These are phyloP conservation scores for Bombus polaris DNA, from an alignment of 1,140 invertebrate species.

Conservation along the genomic window DNA sequence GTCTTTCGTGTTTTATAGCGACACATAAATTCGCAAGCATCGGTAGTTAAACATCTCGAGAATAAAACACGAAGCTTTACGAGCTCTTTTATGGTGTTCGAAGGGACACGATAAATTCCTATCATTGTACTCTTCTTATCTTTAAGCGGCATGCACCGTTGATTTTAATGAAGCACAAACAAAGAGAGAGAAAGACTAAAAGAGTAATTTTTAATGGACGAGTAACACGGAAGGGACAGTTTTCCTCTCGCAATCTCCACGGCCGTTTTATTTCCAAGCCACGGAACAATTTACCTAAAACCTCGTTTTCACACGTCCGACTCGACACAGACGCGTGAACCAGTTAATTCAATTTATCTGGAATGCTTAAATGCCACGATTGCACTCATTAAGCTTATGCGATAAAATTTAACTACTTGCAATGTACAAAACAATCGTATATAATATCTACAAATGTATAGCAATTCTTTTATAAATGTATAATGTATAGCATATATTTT, in stretches of 20 bases:
- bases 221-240: background rate
- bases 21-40: constrained; percentile 16
- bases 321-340: background rate
- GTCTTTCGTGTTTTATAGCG: background rate
- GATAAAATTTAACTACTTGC: background rate
- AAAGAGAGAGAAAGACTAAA: background rate
- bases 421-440: background rate
- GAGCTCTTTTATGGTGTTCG: background rate
- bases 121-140: background rate
- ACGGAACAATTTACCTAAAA: background rate
- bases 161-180: no score
- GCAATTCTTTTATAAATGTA: background rate
- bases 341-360: background rate
- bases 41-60: background rate
- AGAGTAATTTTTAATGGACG: background rate
- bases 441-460: background rate
- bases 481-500: background rate
- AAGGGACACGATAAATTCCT: background rate
- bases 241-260: background rate
- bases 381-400: background rate
- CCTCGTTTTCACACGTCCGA: background rate
- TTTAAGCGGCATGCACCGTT: background rate
- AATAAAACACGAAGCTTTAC: background rate
- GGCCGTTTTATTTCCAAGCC: background rate
- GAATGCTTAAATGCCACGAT: background rate